Base-by-base conservation (phyloP, 2,888 invertebrate species). In the Noctua janthe region DNA sequence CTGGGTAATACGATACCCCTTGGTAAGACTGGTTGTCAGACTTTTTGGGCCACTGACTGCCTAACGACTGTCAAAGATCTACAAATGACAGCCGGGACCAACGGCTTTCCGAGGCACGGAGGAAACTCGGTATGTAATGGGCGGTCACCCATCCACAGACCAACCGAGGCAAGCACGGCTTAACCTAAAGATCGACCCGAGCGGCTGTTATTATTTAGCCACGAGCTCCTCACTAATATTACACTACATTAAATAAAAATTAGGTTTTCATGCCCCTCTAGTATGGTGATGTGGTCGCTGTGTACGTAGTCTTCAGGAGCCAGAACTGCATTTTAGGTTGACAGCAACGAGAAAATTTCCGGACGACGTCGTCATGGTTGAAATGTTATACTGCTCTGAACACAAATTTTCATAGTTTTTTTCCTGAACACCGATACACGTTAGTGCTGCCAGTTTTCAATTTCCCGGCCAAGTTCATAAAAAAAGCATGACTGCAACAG, bases 361-460 rank as follows among this genome's bases (percentile, higher is more conserved):
- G 35, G 51, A 67, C 10, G 59, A 1, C 35, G 35, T 72, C n/a
- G 49, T 49, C 49, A 62, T 39, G n/a, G 13, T 49, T 56, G 29
- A 72, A 66, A 51, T 73, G 29, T 67, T 49, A 23, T 35, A 62
- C 15, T 17, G 15, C 1, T 8, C 8, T 47, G 35, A 59, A 49
- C 49, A 59, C 35, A 1, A 59, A 67, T 51, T 71, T 66, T 59
- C 8, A 4, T 35, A 13, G 56, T 10, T 66, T 75, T 56, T 67
- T 59, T 17, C 20, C 29, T 7, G 39, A 23, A 75, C 70, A n/a
- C 23, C 39, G 29, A 7, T 23, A 49, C 20, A 43, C 29, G 51
- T 71, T 4, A 75, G 23, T 23, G 17, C 43, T 23, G 35, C 17
- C 59, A 47, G 54, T 69, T 76, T 69, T 72, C 5, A 71, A 76